Evolutionary conservation across 2,888 invertebrate genomes (phyloP), one percentile per base, ranked within the genome.

Genomic region (Synanthedon formicaeformis): DNA sequence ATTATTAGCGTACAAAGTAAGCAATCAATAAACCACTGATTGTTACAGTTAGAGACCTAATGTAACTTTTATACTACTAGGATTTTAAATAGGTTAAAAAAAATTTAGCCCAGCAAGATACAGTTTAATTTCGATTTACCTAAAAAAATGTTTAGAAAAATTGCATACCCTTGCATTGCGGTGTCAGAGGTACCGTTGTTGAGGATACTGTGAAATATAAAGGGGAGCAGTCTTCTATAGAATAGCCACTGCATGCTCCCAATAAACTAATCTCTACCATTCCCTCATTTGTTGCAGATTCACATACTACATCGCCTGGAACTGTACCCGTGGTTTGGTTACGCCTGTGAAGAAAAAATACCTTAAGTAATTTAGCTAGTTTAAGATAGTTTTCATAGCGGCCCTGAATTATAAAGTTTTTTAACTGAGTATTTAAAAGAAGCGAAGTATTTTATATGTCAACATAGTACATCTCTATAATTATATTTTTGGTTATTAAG

Each of bases 161-260:
- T 13, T 8, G n/a, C 11, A 41, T 51, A 61, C 60, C 60, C 56
- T 54, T 57, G 53, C 60, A 61, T 48, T 56, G 58, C 8, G 56
- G 57, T 1, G 48, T 49, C 2, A 40, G 6, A 2, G 60, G 57
- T 8, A 55, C 48, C 10, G 53, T 50, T 4, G 53, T 55, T 12
- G 80, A 72, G 60, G 81, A 76, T 1, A 92, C 82, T 0, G 91
- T 90, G 41, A 92, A 57, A 60, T 89, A 91, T 14, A 90, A 71
- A 2, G 92, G 90, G 1, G 84, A 75, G 59, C 92, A 92, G 8
- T 84, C 66, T 41, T 79, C 73, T 51, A 91, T 88, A 12, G 76
- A 78, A 50, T 81, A 73, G 27, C 76, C 89, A 10, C 65, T 66
- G 62, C 92, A 92, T 49, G 84, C 82, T 58, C 81, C 76, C 2